Evolutionary conservation across 2,888 invertebrate genomes (phyloP).

Genomic region (Ditylenchus weischeri): DNA sequence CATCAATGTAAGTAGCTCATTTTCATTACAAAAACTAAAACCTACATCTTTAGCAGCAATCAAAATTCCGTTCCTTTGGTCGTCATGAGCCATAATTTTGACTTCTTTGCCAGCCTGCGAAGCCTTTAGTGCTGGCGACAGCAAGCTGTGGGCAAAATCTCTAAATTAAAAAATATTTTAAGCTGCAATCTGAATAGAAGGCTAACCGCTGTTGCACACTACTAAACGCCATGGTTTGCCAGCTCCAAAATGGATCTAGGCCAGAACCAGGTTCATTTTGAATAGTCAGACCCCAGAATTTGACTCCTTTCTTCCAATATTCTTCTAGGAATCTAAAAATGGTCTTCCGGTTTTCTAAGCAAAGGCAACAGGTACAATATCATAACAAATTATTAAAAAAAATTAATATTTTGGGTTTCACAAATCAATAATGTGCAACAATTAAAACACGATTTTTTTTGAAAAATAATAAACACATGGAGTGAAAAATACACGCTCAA

Average conservation of each 20-base stretch:
- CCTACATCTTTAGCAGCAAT: slow-evolving; percentile 19
- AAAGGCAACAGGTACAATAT: too few relatives aligned
- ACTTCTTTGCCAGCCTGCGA: slow-evolving; percentile 17
- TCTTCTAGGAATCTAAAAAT: slow-evolving; percentile 73
- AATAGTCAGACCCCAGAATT: slow-evolving; percentile 76
- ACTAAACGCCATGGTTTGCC: slow-evolving; percentile 72
- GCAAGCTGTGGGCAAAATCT: slow-evolving; percentile 19
- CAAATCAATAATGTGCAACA: too few relatives aligned
- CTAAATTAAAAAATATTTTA: slow-evolving; percentile 4
- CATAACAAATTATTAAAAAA: too few relatives aligned
- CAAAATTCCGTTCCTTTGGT: slow-evolving; percentile 19
- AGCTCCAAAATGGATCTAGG: slow-evolving; percentile 60
- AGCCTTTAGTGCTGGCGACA: slow-evolving; percentile 20
- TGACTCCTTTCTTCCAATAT: slow-evolving; percentile 69
- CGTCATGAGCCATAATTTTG: slow-evolving; percentile 26
- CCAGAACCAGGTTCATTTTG: slow-evolving; percentile 70
- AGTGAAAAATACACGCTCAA: not conserved
- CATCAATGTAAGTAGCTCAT: too few relatives aligned
- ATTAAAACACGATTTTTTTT: too few relatives aligned
- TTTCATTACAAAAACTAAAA: slow-evolving; percentile 1
- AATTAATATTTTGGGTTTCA: too few relatives aligned
- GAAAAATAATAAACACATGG: too few relatives aligned
- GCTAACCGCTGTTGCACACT: slow-evolving; percentile 32
- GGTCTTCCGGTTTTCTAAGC: too few relatives aligned
- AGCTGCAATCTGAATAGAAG: too few relatives aligned